Evolutionary conservation across 2,888 invertebrate genomes (phyloP).

Genomic region (Nephrotoma guestfalica): DNA sequence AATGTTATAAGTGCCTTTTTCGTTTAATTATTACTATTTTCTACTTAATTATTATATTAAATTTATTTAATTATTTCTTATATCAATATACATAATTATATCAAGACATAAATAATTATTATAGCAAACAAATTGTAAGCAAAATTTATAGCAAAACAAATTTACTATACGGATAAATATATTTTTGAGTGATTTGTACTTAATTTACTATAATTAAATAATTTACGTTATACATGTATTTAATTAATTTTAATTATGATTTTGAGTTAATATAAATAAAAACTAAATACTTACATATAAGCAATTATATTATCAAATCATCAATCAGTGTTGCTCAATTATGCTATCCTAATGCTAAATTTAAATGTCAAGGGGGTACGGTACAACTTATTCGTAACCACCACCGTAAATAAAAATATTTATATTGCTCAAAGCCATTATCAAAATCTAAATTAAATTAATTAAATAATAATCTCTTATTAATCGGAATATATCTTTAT

Average conservation of each 20-base stretch:
- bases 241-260: background rate
- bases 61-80: background rate
- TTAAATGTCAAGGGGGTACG: background rate
- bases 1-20: background rate
- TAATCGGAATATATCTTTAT: background rate
- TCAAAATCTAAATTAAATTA: background rate
- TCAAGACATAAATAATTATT: background rate
- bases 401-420: background rate
- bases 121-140: background rate
- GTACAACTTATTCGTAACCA: background rate
- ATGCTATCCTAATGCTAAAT: background rate
- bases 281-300: background rate
- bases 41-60: background rate
- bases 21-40: background rate
- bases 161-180: background rate
- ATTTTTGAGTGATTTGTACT: background rate
- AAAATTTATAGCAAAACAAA: background rate
- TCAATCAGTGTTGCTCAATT: background rate
- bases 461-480: background rate
- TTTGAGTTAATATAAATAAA: background rate
- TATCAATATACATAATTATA: background rate
- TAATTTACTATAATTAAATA: background rate
- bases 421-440: background rate
- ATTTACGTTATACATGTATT: background rate
- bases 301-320: background rate